phyloP scores from a whole-genome alignment of 2,113 vertebrate species.

The Sturnus vulgaris region DNA sequence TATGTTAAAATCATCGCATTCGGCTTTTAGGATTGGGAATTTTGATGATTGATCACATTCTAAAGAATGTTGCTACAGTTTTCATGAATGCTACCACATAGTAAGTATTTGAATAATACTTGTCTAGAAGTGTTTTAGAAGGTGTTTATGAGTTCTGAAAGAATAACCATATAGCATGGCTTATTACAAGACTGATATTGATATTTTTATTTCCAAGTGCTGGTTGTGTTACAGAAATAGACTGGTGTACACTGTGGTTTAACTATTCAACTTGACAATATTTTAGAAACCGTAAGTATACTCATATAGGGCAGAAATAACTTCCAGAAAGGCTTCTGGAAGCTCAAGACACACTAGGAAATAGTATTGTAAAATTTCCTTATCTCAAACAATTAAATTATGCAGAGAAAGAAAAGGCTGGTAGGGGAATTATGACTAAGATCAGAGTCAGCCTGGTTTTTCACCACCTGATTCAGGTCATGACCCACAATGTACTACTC shows the following conservation, averaged over 20 bases:
- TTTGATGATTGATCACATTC: background rate
- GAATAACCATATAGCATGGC: background rate
- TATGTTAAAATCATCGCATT: background rate
- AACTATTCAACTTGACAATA: background rate
- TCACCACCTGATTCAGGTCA: background rate
- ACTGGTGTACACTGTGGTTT: background rate
- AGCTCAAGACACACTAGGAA: background rate
- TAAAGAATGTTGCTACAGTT: background rate
- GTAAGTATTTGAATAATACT: background rate
- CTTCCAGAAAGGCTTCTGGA: background rate
- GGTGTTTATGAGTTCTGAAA: background rate
- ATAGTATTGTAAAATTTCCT: background rate
- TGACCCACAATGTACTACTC: background rate
- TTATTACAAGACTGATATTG: background rate
- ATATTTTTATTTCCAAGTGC: background rate
- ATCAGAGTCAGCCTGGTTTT: background rate
- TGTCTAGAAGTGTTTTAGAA: background rate
- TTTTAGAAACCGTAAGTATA: background rate
- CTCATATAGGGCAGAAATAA: background rate
- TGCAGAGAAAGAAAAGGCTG: background rate
- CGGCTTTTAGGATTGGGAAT: background rate
- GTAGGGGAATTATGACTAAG: background rate
- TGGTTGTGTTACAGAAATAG: background rate
- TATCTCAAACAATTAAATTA: background rate
- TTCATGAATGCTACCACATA: background rate